These are phyloP conservation scores for Embidobia sp. DNA, from an alignment of 2,888 invertebrate species.

Conservation along the genomic window DNA sequence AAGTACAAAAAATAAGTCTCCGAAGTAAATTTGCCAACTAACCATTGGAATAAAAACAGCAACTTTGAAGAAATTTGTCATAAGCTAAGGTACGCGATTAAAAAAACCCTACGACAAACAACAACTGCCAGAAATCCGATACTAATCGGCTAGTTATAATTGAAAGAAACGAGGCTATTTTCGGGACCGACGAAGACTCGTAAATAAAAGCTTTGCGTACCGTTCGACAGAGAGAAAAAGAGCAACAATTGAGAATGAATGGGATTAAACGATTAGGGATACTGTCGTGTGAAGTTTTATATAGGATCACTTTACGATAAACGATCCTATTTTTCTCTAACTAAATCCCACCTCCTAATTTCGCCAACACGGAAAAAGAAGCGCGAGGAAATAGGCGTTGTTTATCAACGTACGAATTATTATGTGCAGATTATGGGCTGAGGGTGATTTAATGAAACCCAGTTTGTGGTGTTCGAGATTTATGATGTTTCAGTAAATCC, in stretches of 20 bases:
- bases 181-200: constrained; percentile 14
- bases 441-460: constrained; percentile 48
- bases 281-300: constrained; percentile 56
- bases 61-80: no score
- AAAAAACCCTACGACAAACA: constrained; percentile 8
- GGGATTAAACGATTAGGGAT: constrained; percentile 60
- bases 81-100: no score
- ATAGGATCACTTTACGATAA: constrained; percentile 57
- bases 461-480: constrained; percentile 13
- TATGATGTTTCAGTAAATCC: constrained; percentile 13
- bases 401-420: constrained; percentile 54
- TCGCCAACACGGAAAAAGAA: constrained; percentile 36
- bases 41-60: no score
- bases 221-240: constrained; percentile 55
- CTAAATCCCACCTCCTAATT: constrained; percentile 55
- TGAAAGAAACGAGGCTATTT: constrained; percentile 45
- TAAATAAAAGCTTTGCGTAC: constrained; percentile 40
- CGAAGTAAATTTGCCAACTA: no score
- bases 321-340: constrained; percentile 57
- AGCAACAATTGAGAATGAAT: constrained; percentile 61
- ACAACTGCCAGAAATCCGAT: constrained; percentile 7
- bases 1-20: no score
- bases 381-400: constrained; percentile 29
- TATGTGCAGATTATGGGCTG: constrained; percentile 49
- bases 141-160: constrained; percentile 45